Evolutionary conservation across 2,113 vertebrate genomes (phyloP), one percentile per base, ranked within the genome.

Genomic region (Circaetus gallicus): DNA sequence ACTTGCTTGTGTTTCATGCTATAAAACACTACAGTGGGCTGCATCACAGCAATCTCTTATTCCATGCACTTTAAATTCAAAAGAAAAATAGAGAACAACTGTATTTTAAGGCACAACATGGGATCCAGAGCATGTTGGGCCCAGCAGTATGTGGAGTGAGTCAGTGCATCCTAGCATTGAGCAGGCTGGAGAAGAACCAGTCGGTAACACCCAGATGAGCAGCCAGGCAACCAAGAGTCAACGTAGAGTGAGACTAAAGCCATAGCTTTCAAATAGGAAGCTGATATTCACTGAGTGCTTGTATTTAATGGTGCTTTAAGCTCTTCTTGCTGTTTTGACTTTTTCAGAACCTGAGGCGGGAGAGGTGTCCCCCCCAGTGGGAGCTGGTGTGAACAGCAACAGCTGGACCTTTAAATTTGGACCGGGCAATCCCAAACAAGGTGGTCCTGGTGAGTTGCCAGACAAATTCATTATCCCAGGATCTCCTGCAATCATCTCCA

Each of bases 391-490:
- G 97, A 99, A 99, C 98, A 99, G 99, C 98, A 99, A 99, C 99
- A 99, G 99, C 98, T 99, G 99, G 99, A 99, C 99, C 98, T 99
- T 99, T 98, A 99, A 99, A 94, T 99, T 99, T 34, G 99, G 99
- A 97, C 98, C 99, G 3, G 99, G 98, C 97, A 98, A 99, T 96
- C 98, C 99, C 93, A 99, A 99, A 98, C 99, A 99, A 98, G 98
- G 99, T 97, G 99, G 99, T 97, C 99, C 99, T 47, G 99, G 99
- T 94, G 99, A 99, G 97, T 99, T 99, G 96, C 99, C 99, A 95
- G 99, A 99, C 98, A 99, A 99, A 98, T 99, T 99, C 98, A 99
- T 99, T 98, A 99, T 99, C 97, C 99, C 99, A 16, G 99, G 99
- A 97, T 99, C 99, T 96, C 99, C 99, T 40, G 99, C 99, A 97